Evolutionary conservation across 1,140 invertebrate species (phyloP), one percentile per base, ranked within the genome.

Genomic region (Matsumurasca onukii): DNA sequence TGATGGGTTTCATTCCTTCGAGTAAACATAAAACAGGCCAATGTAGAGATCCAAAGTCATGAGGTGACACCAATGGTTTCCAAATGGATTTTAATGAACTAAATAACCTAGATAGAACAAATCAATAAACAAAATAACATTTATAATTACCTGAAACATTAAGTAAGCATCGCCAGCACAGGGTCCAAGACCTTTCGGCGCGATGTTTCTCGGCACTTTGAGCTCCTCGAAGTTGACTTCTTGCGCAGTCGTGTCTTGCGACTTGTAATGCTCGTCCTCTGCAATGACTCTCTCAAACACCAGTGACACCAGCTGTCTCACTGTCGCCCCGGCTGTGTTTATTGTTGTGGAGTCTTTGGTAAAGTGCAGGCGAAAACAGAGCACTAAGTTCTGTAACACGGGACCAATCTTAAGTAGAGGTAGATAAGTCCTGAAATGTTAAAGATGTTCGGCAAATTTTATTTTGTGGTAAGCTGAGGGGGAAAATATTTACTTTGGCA

Each of bases 321-420:
- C 94, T 27, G 97, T 98, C 13, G 98, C 98, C 29, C 95, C 95
- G 1, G 97, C 97, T 51, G 97, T 97, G 78, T 98, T 98, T 30
- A 95, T 94, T 49, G 95, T 97, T 66, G 92, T 95, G 25, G 90
- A 87, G 83, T 98, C 91, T 83, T 97, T 94, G 5, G 93, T 89
- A 76, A 96, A 95, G 79, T 98, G 95, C 70, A 99, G 86, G 9
- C 95, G 88, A 79, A 99, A 97, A 81, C 97, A 98, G 67, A 99
- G 82, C 22, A 98, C 97, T 75, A 99, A 84, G 69, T 95, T 95
- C 90, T 98, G 78, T 59, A 85, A 85, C 67, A 67, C 17, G 5
- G 17, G 34, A 25, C 5, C 30, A 61, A 61, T 3, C 22, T 61
- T 55, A 5, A 55, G 5, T 5, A 55, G 5, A 55, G 3, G 9